Evolutionary conservation across 2,113 vertebrate species (phyloP), one percentile per base, ranked within the genome.

Genomic region (Pampusana beccarii): DNA sequence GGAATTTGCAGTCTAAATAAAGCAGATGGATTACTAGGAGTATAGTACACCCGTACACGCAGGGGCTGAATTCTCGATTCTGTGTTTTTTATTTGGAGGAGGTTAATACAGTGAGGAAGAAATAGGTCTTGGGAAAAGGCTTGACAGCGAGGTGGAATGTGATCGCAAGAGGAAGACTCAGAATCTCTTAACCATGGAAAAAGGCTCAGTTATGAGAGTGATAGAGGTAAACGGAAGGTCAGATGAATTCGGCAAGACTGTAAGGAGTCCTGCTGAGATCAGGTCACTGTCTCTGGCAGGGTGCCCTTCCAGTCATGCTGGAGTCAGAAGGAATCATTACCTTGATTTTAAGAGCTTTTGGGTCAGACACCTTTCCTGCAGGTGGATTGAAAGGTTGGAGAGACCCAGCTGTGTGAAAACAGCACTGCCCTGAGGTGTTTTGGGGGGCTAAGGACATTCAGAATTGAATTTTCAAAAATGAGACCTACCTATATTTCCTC

Each of bases 401-500:
- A 40, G 29, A 65, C n/a, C 16, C 50, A 57, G 31, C 64, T 81
- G 33, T 61, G 48, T 64, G 57, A 48, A 84, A 64, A 33, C 11
- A 62, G 15, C 20, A 17, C 6, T 82, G 53, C 13, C 34, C 24
- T 54, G 72, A 50, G 57, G 58, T 58, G 24, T 40, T 93, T 23
- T 28, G 42, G 26, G n/a, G 87, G n/a, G 34, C 19, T 73, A 84
- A 53, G 29, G 57, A 56, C 50, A 58, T 72, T 46, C 12, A 79
- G 62, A 81, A 72, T 24, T 46, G 23, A 67, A 42, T 84, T 82
- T 82, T 40, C 18, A 73, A 57, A 88, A 67, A 51, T 31, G 38
- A 83, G 8, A 89, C 98, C 80, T 98, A 99, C 99, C 99, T 97
- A 99, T 99, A 93, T 99, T 99, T 97, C 99, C 99, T 96, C 99